Percentiles rank a stretch among this genome's conserved stretches.
These are phyloP conservation scores for Murina feae DNA, from an alignment of 2,113 vertebrate genomes.

Conservation along the genomic window DNA sequence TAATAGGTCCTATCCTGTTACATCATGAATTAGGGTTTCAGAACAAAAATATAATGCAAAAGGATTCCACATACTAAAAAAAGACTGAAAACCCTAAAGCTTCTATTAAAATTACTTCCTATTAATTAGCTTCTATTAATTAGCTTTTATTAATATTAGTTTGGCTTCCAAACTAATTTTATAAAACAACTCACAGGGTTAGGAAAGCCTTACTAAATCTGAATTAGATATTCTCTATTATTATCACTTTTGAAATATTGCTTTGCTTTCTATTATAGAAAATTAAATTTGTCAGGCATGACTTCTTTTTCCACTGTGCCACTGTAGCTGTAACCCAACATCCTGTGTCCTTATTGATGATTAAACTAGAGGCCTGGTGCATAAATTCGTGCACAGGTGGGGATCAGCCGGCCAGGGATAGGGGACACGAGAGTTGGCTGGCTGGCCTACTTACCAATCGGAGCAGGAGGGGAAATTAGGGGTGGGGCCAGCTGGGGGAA, in stretches of 20 bases:
- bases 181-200: not conserved
- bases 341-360: not conserved
- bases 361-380: too few species aligned
- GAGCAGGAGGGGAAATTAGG: too few species aligned
- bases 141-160: conserved; percentile 33
- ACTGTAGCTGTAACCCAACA: conserved; percentile 7
- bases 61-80: not conserved
- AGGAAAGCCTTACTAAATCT: not conserved
- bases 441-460: too few species aligned
- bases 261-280: conserved; percentile 14
- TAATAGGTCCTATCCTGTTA: not conserved
- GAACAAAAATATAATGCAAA: conserved; percentile 34
- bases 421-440: too few species aligned
- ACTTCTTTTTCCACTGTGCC: conserved; percentile 29
- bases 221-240: conserved; percentile 27
- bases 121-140: conserved; percentile 29
- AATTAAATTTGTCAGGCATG: conserved; percentile 32
- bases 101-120: conserved; percentile 42
- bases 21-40: not conserved
- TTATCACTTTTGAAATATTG: not conserved
- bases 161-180: conserved; percentile 35
- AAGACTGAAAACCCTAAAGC: not conserved
- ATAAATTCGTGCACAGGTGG: too few species aligned
- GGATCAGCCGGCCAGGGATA: too few species aligned
- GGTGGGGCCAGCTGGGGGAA: too few species aligned